A percentile compares a stretch with the other conserved stretches of the same genome.
These are phyloP conservation scores for Coecobrya sp. DNA, from an alignment of 2,888 invertebrate species.

Conservation along the genomic window DNA sequence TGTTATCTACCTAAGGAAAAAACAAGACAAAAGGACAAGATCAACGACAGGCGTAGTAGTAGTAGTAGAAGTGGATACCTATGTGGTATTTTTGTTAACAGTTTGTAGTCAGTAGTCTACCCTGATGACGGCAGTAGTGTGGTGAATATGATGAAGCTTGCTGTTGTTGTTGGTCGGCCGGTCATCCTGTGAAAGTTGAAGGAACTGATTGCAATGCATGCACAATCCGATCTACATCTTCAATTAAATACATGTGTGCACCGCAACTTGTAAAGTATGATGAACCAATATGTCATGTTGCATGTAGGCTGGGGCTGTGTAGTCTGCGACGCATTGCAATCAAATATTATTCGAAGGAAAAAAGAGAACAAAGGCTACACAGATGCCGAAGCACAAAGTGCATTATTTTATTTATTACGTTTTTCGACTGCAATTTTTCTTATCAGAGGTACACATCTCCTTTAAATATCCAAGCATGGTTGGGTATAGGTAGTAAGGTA, in stretches of 20 bases:
- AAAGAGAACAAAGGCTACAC: background rate
- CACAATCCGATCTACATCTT: conserved; percentile 4
- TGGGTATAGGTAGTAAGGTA: background rate
- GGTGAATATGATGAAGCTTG: background rate
- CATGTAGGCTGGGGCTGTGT: background rate
- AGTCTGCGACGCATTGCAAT: background rate
- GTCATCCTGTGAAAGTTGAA: conserved; percentile 67
- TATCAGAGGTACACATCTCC: background rate
- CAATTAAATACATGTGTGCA: conserved; percentile 5
- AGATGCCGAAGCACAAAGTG: background rate
- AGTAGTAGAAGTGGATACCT: too few species aligned
- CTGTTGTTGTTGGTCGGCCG: conserved; percentile 17
- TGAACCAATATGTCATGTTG: conserved; percentile 23
- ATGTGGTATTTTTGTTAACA: too few species aligned
- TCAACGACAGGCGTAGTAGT: background rate
- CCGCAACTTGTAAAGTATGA: background rate
- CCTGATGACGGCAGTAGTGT: background rate
- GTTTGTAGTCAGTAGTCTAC: background rate
- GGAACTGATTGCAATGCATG: conserved; percentile 30
- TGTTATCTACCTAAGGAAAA: conserved; percentile 58
- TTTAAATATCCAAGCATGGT: background rate
- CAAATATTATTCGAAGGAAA: background rate
- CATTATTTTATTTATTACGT: background rate
- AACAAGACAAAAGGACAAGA: background rate
- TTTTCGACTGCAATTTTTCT: conserved; percentile 14